phyloP scores from a whole-genome alignment of 2,888 invertebrate species.

The Patella depressa region DNA sequence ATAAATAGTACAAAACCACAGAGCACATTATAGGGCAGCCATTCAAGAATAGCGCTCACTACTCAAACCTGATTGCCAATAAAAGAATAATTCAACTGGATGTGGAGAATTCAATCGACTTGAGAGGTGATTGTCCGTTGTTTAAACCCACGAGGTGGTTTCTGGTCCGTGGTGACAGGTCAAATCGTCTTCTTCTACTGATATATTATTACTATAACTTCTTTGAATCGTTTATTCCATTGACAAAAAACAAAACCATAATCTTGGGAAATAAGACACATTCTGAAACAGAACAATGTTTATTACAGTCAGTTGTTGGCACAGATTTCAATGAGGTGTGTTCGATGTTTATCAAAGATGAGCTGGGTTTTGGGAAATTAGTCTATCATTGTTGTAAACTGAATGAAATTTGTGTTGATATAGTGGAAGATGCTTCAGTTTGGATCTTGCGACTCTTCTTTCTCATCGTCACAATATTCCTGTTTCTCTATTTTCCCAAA shows the following conservation, averaged over 20 bases:
- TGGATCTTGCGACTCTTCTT: slow-evolving; percentile 29
- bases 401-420: slow-evolving; percentile 19
- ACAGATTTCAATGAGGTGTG: background rate
- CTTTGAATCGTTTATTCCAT: slow-evolving; percentile 21
- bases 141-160: background rate
- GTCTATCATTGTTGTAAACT: slow-evolving; percentile 16
- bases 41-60: too few relatives aligned
- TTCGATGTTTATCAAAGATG: background rate
- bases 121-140: too few relatives aligned
- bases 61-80: too few relatives aligned
- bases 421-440: slow-evolving; percentile 27
- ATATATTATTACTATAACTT: slow-evolving; percentile 32
- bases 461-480: slow-evolving; percentile 20
- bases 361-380: background rate
- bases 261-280: background rate
- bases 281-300: background rate
- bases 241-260: background rate
- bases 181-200: slow-evolving; percentile 26
- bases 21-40: too few relatives aligned
- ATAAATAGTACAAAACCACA: too few relatives aligned
- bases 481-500: slow-evolving; percentile 32
- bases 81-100: too few relatives aligned
- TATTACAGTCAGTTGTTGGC: background rate
- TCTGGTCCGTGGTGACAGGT: background rate
- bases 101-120: too few relatives aligned